Base-by-base conservation (phyloP, 2,888 invertebrate species). In the Mesorhabditis belari region DNA sequence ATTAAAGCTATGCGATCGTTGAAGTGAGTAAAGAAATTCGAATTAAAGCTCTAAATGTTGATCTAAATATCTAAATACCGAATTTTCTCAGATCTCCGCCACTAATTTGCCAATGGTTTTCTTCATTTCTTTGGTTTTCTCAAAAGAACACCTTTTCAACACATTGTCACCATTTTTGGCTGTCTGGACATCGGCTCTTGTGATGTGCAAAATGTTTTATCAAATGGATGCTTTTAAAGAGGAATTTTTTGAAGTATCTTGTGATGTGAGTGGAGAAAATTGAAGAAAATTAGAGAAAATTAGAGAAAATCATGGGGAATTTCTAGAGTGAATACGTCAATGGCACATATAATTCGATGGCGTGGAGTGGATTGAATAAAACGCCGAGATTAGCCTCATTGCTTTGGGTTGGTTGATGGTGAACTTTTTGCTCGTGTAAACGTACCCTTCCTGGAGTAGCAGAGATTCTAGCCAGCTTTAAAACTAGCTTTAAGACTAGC, bases 161-260 rank as follows among this genome's bases (percentile, higher is more conserved):
- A n/a, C 44, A 17, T n/a, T 35, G 12, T 35, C 44, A 9, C 44
- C 44, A 35, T 35, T 35, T 35, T 35, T 35, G 44, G 44, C 44
- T 35, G 44, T 35, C 12, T 35, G 44, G 44, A 35, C 91, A 27
- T 89, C 91, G 21, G 77, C 90, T 2, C 86, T 94, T 65, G 86
- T 95, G 69, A 86, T 96, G 69, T 86, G 88, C 3, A 90, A 92
- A 83, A 96, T 95, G 94, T 88, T 93, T 54, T 96, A 92, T 82
- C 95, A 96, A 83, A 90, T 95, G 62, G 87, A 90, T 67, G 90
- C 92, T 77, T 89, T 94, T 67, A 85, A 88, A 67, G 89, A 89
- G 69, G 84, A 85, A 1, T 85, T 84, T 62, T 91, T 90, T 86
- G 85, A n/a, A 23, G 51, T n/a, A 23, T 9, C 17, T 9, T n/a